A percentile compares a stretch with the other conserved stretches of the same genome.
These are phyloP conservation scores for Macrosiphum euphorbiae DNA, from an alignment of 2,888 invertebrate species.

Conservation along the genomic window DNA sequence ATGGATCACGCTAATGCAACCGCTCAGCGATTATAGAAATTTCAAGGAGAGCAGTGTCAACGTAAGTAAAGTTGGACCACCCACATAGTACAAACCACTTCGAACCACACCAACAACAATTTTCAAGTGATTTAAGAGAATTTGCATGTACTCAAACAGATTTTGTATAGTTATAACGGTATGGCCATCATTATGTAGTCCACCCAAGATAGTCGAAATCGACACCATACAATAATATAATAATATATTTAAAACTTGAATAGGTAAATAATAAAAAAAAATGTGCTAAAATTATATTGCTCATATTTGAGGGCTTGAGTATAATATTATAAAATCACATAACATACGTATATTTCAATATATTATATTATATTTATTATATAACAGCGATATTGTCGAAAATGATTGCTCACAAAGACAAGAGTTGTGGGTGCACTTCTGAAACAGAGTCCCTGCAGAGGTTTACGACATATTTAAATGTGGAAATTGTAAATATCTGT, in stretches of 20 bases:
- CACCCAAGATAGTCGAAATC: background rate
- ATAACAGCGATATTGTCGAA: background rate
- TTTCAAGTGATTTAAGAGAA: background rate
- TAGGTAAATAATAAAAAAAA: too few species aligned
- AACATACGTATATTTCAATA: background rate
- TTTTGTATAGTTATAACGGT: background rate
- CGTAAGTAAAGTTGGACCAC: background rate
- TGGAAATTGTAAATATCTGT: background rate
- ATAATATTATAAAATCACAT: background rate
- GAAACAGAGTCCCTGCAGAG: background rate
- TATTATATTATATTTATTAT: background rate
- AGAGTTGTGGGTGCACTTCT: background rate
- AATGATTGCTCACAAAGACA: background rate
- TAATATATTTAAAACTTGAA: background rate
- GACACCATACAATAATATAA: background rate
- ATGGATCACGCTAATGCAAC: background rate
- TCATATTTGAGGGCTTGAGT: background rate
- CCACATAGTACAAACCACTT: background rate
- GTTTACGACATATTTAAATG: background rate
- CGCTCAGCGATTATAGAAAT: background rate
- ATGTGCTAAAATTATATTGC: background rate
- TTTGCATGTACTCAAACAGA: background rate
- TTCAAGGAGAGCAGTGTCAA: background rate
- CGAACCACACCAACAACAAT: background rate
- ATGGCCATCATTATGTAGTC: background rate